Evolutionary conservation across 2,797 vertebrate genomes (phyloP), one percentile per base, ranked within the genome.

Genomic region (Betta splendens): DNA sequence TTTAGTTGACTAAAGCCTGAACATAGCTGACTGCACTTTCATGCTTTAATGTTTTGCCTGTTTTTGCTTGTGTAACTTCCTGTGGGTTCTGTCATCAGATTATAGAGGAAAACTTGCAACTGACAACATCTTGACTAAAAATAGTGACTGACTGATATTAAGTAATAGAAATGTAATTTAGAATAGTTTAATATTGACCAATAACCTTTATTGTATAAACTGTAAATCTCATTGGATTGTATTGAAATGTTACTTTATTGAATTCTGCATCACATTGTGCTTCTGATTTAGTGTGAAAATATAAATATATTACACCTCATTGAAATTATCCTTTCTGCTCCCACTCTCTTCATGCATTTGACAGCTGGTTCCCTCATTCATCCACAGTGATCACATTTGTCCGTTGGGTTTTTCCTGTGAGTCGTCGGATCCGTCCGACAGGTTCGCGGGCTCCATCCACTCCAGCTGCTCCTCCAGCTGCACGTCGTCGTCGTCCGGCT

Each of bases 181-280:
- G n/a, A n/a, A n/a, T n/a, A 6, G 1, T 45, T 63, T 39, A 54
- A 66, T 46, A 48, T 60, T 44, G 28, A 77, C 11, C 11, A 46
- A 58, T 64, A 72, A 43, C 80, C 15, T 68, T 83, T 77, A 85
- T 85, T 80, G 18, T 70, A 77, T 73, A 85, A 79, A 81, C 16
- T 59, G 37, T 58, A 53, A 69, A 69, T 73, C 26, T 64, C 50
- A 51, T 31, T 52, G 47, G 13, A 49, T 62, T 49, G 52, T 13
- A 52, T 15, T 61, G 44, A 54, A 64, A 74, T 39, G 31, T 38
- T 25, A 57, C 63, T 21, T 71, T 7, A 46, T 13, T 43, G 5
- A 53, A 65, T 48, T 12, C 23, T 33, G 31, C 8, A 42, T 61
- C 26, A 56, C 43, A 58, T 1, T 40, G 17, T 50, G 40, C 13